These are phyloP conservation scores for Melanotaenia trifasciata DNA, from an alignment of 2,797 vertebrate genomes.

Conservation along the genomic window DNA sequence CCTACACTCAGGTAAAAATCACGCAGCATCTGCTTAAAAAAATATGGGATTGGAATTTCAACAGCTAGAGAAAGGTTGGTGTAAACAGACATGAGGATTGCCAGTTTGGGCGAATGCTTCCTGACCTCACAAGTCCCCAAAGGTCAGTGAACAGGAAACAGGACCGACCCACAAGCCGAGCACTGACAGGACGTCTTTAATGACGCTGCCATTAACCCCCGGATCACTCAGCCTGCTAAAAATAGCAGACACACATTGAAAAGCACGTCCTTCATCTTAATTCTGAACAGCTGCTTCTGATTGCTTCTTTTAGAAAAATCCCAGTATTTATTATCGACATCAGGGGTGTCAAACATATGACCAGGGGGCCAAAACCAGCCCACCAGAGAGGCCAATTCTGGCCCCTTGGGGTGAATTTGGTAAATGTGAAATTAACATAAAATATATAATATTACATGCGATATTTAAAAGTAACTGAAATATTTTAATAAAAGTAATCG, in stretches of 20 bases:
- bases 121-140: conserved; percentile 87
- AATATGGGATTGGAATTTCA: conserved; percentile 10
- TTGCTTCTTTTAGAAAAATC: conserved; percentile 62
- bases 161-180: conserved; percentile 82
- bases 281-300: conserved; percentile 87
- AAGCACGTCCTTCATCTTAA: conserved; percentile 78
- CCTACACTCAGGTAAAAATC: conserved; percentile 92
- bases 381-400: no score
- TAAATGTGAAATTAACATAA: no score
- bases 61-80: conserved; percentile 11
- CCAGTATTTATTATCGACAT: no score
- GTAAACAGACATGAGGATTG: conserved; percentile 40
- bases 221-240: conserved; percentile 85
- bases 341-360: no score
- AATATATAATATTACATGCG: no score
- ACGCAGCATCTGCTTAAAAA: not conserved
- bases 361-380: no score
- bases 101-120: conserved; percentile 83
- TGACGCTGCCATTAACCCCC: conserved; percentile 92
- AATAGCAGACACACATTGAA: conserved; percentile 87
- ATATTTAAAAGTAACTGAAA: no score
- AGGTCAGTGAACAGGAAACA: conserved; percentile 96
- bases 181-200: conserved; percentile 89
- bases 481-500: no score
- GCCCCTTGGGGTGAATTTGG: no score